Evolutionary conservation across 1,140 invertebrate species (phyloP), one percentile per base, ranked within the genome.

Genomic region (Centruroides sculpturatus): DNA sequence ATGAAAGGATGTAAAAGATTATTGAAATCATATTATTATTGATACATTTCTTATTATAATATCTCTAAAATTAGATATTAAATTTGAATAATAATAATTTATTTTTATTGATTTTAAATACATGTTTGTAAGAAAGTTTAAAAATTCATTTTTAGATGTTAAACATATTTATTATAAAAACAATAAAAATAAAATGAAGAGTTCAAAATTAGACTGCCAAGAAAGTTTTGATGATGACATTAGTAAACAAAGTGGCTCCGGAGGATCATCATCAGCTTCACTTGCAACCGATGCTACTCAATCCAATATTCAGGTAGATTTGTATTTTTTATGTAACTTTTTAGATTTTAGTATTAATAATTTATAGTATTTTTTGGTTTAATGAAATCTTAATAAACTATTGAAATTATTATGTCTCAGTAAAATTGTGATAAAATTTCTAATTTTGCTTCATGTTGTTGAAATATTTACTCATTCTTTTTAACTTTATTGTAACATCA

Each of bases 221-320:
- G 59, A 64, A 61, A 59, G 54, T 47, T 59, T 62, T 56, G 60
- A 65, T 57, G 47, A 54, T n/a, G 35, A 55, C 23, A 12, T 48
- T 35, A 63, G 61, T 51, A 61, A 64, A 58, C 59, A 59, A 49
- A 68, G 61, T 56, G 57, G 58, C 7, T 60, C 64, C 10, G 86
- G 87, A 69, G 85, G 85, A 8, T 87, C 86, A 48, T 89, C 86
- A 1, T 83, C 87, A 60, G 87, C 87, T 71, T 88, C 86, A 4
- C 80, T 88, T 69, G 83, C 84, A 34, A 85, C 84, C 6, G 86
- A 87, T 70, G 80, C 78, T 48, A 59, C 58, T 9, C 47, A 55
- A 35, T 58, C 62, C 0, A 56, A 60, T 47, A 6, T 54, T 5
- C 62, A 64, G 51, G 62, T 64, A 47, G 10, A 53, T 23, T 12